phyloP scores from a whole-genome alignment of 1,140 invertebrate species.

The Brachionus calyciflorus region DNA sequence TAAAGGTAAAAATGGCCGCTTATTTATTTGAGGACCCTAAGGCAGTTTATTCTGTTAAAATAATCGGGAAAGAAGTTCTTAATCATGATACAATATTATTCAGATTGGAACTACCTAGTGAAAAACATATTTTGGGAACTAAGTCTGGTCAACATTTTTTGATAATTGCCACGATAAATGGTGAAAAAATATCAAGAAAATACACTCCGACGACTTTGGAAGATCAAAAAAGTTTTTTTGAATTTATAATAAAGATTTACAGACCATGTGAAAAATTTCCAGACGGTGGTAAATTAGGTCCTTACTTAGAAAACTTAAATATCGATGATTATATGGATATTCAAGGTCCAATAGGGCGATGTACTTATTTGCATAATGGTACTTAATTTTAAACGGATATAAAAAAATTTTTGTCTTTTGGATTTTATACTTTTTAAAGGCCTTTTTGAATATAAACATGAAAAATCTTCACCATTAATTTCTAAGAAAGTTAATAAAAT shows the following conservation, averaged over 20 bases:
- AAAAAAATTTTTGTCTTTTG: background rate
- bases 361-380: slow-evolving; percentile 67
- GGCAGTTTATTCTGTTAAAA: background rate
- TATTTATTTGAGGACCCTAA: background rate
- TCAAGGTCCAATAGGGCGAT: slow-evolving; percentile 82
- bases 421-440: background rate
- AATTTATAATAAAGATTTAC: slow-evolving; percentile 87
- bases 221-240: slow-evolving; percentile 87
- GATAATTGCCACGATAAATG: too few species aligned
- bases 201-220: slow-evolving; percentile 95
- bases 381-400: background rate
- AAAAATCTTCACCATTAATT: background rate
- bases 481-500: background rate
- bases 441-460: background rate
- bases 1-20: background rate
- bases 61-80: slow-evolving; percentile 56
- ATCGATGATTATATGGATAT: slow-evolving; percentile 92
- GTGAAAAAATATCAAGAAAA: slow-evolving; percentile 75
- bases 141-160: too few species aligned
- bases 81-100: slow-evolving; percentile 91
- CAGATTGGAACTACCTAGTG: slow-evolving; percentile 68
- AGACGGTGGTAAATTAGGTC: slow-evolving; percentile 92
- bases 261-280: slow-evolving; percentile 85
- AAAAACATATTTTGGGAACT: slow-evolving; percentile 78
- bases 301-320: slow-evolving; percentile 82